Evolutionary conservation across 2,888 invertebrate species (phyloP).

Genomic region (Nomada goodeniana): DNA sequence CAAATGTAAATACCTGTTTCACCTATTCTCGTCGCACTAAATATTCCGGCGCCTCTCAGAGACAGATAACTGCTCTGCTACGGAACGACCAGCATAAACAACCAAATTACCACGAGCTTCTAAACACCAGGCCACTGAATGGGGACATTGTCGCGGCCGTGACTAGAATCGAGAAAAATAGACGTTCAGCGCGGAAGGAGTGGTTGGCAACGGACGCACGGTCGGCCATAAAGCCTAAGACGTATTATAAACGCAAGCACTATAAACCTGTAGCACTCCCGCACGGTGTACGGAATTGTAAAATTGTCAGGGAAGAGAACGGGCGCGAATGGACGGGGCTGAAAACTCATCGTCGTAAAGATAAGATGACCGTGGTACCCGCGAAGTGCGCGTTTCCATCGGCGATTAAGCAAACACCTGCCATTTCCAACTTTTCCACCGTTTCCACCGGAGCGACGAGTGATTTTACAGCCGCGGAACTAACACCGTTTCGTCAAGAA

Average conservation of each 20-base stretch:
- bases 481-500: too few relatives aligned
- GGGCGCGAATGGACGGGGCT: conserved; percentile 68
- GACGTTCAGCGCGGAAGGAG: conserved; percentile 39
- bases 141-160: conserved; percentile 46
- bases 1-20: neutral
- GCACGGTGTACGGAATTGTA: conserved; percentile 75
- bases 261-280: conserved; percentile 79
- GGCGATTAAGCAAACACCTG: conserved; percentile 40
- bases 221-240: conserved; percentile 75
- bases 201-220: conserved; percentile 45
- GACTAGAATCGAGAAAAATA: conserved; percentile 39
- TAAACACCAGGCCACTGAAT: conserved; percentile 5
- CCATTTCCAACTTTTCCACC: conserved; percentile 11
- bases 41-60: neutral
- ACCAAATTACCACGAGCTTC: conserved; percentile 29
- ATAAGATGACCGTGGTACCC: conserved; percentile 63
- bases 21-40: neutral
- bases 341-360: conserved; percentile 73
- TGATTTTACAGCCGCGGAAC: neutral
- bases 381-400: conserved; percentile 46
- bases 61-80: neutral
- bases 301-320: conserved; percentile 74
- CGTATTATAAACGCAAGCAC: conserved; percentile 78
- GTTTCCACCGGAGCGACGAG: neutral
- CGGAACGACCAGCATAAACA: conserved; percentile 14